Percentiles rank a stretch among this genome's conserved stretches.
These are phyloP conservation scores for Brachynemurus nebulosus DNA, from an alignment of 2,888 invertebrate species.

Conservation along the genomic window DNA sequence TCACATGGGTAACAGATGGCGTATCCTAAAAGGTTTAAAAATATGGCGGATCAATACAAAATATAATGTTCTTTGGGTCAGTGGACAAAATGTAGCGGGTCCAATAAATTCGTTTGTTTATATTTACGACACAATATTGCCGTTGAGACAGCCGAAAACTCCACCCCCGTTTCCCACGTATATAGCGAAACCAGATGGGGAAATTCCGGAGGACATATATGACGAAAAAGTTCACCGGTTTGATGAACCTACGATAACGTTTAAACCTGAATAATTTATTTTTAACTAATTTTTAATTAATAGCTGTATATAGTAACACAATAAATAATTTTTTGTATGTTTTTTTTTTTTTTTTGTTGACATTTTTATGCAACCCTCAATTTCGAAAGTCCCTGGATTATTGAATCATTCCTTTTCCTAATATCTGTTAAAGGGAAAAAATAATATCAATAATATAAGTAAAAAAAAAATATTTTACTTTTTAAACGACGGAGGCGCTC, in stretches of 20 bases:
- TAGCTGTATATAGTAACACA: not conserved
- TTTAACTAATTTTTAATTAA: conserved; percentile 1
- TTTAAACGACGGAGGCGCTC: too few species aligned
- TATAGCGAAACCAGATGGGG: conserved; percentile 39
- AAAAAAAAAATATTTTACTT: too few species aligned
- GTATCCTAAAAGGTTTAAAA: conserved; percentile 49
- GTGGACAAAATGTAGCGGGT: conserved; percentile 71
- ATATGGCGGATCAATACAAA: conserved; percentile 89
- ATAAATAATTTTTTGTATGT: not conserved
- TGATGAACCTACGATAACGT: conserved; percentile 53
- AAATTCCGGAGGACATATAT: conserved; percentile 56
- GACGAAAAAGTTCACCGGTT: conserved; percentile 64
- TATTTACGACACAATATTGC: conserved; percentile 67
- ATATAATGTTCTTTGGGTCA: conserved; percentile 82
- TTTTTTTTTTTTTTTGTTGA: conserved; percentile 1
- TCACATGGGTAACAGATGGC: conserved; percentile 79
- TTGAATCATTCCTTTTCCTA: too few species aligned
- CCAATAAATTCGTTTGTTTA: conserved; percentile 64
- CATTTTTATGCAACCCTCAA: too few species aligned
- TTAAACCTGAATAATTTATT: conserved; percentile 19
- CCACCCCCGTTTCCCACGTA: conserved; percentile 73
- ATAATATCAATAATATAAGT: too few species aligned
- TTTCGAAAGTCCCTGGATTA: too few species aligned
- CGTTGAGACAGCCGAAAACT: conserved; percentile 39
- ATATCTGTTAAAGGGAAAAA: too few species aligned